phyloP scores from a whole-genome alignment of 2,797 vertebrate genomes.

The Oreochromis grahami region DNA sequence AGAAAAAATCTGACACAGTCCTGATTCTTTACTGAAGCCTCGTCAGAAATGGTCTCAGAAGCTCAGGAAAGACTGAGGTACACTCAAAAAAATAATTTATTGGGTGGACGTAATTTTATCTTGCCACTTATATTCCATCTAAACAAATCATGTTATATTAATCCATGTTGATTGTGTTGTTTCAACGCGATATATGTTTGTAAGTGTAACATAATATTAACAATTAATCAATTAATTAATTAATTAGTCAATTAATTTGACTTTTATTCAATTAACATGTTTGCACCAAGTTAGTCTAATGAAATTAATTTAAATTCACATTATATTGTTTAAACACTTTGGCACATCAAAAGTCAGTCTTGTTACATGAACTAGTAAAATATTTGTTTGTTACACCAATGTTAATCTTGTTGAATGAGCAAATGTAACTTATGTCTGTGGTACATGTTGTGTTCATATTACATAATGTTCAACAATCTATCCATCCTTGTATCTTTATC shows the following conservation, averaged over 20 bases:
- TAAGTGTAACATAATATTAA: neutral
- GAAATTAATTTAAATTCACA: neutral
- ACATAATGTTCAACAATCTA: neutral
- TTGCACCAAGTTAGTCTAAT: neutral
- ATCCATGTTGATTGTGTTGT: neutral
- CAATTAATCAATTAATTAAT: no score
- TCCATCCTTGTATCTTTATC: neutral
- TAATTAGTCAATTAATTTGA: neutral
- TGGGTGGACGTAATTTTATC: neutral
- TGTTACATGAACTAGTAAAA: neutral
- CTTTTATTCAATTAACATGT: neutral
- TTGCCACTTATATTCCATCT: neutral
- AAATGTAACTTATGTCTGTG: neutral
- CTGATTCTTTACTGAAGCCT: neutral
- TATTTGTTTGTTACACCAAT: neutral
- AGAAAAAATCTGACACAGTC: neutral
- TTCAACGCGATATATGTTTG: neutral
- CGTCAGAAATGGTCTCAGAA: neutral
- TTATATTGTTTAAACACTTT: neutral
- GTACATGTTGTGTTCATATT: neutral
- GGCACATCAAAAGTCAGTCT: neutral
- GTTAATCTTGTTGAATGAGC: neutral
- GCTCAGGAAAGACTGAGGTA: neutral
- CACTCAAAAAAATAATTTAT: neutral
- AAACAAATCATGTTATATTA: neutral